Base-by-base conservation (phyloP, 1,140 invertebrate genomes). In the Listronotus oregonensis region DNA sequence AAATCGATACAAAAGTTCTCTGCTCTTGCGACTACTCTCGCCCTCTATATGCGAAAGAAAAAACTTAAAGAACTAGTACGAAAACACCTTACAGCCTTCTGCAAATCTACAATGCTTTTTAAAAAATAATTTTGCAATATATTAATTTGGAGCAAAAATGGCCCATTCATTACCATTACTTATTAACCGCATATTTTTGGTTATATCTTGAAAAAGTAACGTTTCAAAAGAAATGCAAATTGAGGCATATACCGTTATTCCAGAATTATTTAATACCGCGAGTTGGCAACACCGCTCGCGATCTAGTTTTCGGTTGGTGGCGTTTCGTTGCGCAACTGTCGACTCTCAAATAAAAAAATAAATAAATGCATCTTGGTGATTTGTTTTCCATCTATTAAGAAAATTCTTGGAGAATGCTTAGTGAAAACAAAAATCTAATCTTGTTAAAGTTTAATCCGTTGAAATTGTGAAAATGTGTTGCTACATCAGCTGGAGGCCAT, bases 401-500 rank as follows among this genome's bases (percentile, higher is more conserved):
- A 52, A 52, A 17, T 57, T 1, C 11, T 15, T 14, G 1, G 43
- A 47, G 56, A 47, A 49, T 59, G 43, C 14, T 8, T n/a, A 11
- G 56, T 14, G 31, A 43, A 10, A 44, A 27, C 56, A 3, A 11
- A 37, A 10, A 55, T 6, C 8, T 15, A 11, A 7, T 12, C 2
- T 55, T 56, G 12, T 27, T 18, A 27, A 0, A 7, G 31, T 54
- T 34, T 17, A 58, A 50, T 0, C 32, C 0, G 32, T 52, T 31
- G 51, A 65, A 65, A n/a, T 39, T 10, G 21, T 27, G 54, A 69
- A 72, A 69, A 71, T 69, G 69, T 71, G 71, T 64, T 69, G 59
- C 40, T 69, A 60, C 67, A 72, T 75, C 74, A 75, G 70, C 72
- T 74, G 73, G 72, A 67, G 63, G 74, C 74, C 74, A 76, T 76